Conservation (phyloP, 2,113 vertebrate species). For the Nyctereutes procyonoides region DNA sequence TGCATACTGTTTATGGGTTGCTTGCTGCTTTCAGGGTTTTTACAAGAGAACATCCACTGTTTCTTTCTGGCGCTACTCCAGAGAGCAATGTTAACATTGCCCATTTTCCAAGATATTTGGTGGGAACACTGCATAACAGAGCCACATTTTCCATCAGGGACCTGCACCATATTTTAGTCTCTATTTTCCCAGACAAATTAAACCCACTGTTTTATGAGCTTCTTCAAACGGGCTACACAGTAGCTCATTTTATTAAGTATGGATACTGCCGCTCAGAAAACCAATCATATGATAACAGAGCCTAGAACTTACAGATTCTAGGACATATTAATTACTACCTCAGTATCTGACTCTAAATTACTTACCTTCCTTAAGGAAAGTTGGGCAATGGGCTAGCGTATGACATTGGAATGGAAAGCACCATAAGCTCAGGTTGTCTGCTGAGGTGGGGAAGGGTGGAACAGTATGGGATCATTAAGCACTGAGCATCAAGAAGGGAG, state of each 20-base stretch:
- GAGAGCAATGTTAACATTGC: conserved; percentile 86
- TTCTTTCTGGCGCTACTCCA: conserved; percentile 87
- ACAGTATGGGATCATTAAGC: not conserved
- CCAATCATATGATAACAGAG: conserved; percentile 77
- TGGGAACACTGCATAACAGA: conserved; percentile 84
- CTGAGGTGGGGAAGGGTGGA: accelerated
- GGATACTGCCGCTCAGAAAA: conserved; percentile 81
- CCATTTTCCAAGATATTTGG: conserved; percentile 88
- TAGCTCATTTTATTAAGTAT: conserved; percentile 84
- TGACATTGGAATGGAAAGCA: not conserved
- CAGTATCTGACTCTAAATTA: conserved; percentile 68
- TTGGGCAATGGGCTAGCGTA: not conserved
- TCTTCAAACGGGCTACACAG: conserved; percentile 85
- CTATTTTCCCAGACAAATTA: conserved; percentile 87
- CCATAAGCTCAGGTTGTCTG: not conserved
- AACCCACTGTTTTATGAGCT: conserved; percentile 85
- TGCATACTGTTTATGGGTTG: conserved; percentile 90
- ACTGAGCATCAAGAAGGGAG: accelerated
- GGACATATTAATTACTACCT: conserved; percentile 74
- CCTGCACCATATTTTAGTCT: conserved; percentile 76
- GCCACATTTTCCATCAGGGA: conserved; percentile 86
- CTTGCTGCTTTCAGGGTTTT: conserved; percentile 87
- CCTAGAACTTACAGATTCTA: conserved; percentile 79
- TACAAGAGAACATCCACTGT: conserved; percentile 90
- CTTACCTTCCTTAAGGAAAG: conserved; percentile 53